Percentiles rank a stretch among this genome's conserved stretches.
Conservation (phyloP, 1,140 invertebrate genomes). For the Drosophila mojavensis region DNA sequence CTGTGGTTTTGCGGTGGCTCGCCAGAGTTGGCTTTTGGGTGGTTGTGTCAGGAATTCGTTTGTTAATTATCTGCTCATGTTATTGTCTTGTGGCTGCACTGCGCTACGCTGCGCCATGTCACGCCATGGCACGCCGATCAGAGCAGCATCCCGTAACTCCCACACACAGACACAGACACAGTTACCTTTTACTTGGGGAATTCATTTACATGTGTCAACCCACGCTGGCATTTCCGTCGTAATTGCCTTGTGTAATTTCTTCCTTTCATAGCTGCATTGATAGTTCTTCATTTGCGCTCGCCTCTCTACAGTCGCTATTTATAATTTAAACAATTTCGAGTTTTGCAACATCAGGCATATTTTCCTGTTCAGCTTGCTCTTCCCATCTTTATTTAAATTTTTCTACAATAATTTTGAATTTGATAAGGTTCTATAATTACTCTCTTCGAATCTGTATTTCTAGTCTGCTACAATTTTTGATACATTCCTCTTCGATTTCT, state of each 20-base stretch:
- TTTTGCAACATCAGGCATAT: neutral
- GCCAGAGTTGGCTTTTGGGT: slow-evolving; percentile 5
- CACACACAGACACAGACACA: neutral
- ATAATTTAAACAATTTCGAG: too few species aligned
- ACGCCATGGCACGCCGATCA: neutral
- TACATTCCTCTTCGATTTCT: too few species aligned
- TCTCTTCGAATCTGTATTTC: too few species aligned
- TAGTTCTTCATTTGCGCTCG: too few species aligned
- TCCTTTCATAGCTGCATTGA: neutral
- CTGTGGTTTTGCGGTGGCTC: slow-evolving; percentile 3
- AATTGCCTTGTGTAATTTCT: neutral
- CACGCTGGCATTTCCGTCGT: neutral
- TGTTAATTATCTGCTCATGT: slow-evolving; percentile 53
- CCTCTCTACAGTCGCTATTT: too few species aligned
- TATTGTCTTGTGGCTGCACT: slow-evolving; percentile 25
- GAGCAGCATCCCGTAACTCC: too few species aligned
- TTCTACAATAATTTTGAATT: too few species aligned
- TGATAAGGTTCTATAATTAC: too few species aligned
- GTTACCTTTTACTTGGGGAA: neutral
- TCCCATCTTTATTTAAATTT: too few species aligned
- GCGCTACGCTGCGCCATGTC: neutral
- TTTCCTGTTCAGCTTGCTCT: neutral
- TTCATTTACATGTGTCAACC: neutral
- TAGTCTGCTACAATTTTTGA: too few species aligned
- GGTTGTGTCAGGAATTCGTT: slow-evolving; percentile 9